phyloP scores from a whole-genome alignment of 2,113 vertebrate genomes.

The Datnioides undecimradiatus region DNA sequence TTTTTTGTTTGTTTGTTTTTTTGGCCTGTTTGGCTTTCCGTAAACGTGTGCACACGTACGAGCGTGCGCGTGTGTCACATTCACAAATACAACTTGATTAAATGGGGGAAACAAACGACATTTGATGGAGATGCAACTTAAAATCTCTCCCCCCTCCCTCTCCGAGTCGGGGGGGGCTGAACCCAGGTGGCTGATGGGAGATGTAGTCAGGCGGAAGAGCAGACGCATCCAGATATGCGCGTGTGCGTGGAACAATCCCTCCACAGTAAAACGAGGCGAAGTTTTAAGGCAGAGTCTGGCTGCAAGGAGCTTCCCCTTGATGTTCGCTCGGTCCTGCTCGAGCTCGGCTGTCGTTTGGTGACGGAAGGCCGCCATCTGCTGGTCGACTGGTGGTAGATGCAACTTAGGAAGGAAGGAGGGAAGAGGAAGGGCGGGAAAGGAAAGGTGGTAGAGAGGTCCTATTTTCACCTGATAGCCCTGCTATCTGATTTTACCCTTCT shows the following conservation, averaged over 20 bases:
- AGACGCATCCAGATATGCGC: neutral
- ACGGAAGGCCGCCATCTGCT: slow-evolving; percentile 67
- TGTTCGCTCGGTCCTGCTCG: slow-evolving; percentile 22
- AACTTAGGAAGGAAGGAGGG: slow-evolving; percentile 38
- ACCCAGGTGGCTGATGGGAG: slow-evolving; percentile 68
- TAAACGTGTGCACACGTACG: slow-evolving; percentile 7
- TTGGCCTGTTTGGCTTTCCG: slow-evolving; percentile 9
- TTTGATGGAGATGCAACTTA: slow-evolving; percentile 10
- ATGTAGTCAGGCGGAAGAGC: slow-evolving; percentile 38
- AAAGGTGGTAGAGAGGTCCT: slow-evolving; percentile 76
- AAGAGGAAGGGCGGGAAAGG: slow-evolving; percentile 11
- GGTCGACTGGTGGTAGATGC: slow-evolving; percentile 65
- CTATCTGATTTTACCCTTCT: slow-evolving; percentile 32
- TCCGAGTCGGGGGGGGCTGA: neutral
- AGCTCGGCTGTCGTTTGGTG: slow-evolving; percentile 40
- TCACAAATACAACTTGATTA: slow-evolving; percentile 72
- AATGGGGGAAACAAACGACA: slow-evolving; percentile 2
- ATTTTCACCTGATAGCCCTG: slow-evolving; percentile 56
- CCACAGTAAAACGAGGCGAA: slow-evolving; percentile 23
- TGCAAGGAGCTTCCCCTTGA: slow-evolving; percentile 40
- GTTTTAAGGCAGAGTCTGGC: slow-evolving; percentile 71
- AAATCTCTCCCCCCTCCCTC: no score
- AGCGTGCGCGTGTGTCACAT: slow-evolving; percentile 73
- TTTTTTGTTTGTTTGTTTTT: no score
- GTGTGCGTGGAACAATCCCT: slow-evolving; percentile 21